Conservation (phyloP, 2,113 vertebrate species). For the Mugil cephalus region DNA sequence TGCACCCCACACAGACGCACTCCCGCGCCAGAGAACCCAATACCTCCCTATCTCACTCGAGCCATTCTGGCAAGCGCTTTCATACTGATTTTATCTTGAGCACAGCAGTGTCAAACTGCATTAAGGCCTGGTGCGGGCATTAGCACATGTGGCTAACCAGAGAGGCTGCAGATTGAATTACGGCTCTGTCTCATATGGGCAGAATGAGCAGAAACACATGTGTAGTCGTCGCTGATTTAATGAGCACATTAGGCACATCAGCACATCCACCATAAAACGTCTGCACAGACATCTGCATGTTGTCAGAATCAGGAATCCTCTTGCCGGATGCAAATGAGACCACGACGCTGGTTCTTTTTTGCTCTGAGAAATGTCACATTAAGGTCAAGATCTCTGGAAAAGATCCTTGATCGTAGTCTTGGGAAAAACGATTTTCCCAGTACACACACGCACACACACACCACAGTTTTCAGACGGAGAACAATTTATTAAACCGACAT, state of each 20-base stretch:
- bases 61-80: slow-evolving; percentile 43
- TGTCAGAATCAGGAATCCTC: slow-evolving; percentile 30
- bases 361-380: slow-evolving; percentile 12
- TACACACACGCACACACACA: background rate
- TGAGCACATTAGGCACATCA: slow-evolving; percentile 72
- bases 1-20: background rate
- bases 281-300: slow-evolving; percentile 59
- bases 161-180: slow-evolving; percentile 77
- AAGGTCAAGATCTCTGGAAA: slow-evolving; percentile 5
- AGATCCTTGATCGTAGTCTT: background rate
- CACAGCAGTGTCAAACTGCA: slow-evolving; percentile 58
- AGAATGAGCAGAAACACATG: slow-evolving; percentile 72
- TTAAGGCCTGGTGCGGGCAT: slow-evolving; percentile 60
- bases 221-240: slow-evolving; percentile 68
- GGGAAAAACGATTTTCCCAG: background rate
- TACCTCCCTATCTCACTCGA: slow-evolving; percentile 47
- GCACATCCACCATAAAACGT: slow-evolving; percentile 59
- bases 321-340: slow-evolving; percentile 12
- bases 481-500: no score
- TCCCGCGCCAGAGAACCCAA: background rate
- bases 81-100: slow-evolving; percentile 46
- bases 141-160: slow-evolving; percentile 76
- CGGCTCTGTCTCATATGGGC: slow-evolving; percentile 56
- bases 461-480: background rate
- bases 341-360: background rate